These are phyloP conservation scores for Corythoichthys haematopterus DNA, from an alignment of 2,113 vertebrate genomes.

Conservation along the genomic window DNA sequence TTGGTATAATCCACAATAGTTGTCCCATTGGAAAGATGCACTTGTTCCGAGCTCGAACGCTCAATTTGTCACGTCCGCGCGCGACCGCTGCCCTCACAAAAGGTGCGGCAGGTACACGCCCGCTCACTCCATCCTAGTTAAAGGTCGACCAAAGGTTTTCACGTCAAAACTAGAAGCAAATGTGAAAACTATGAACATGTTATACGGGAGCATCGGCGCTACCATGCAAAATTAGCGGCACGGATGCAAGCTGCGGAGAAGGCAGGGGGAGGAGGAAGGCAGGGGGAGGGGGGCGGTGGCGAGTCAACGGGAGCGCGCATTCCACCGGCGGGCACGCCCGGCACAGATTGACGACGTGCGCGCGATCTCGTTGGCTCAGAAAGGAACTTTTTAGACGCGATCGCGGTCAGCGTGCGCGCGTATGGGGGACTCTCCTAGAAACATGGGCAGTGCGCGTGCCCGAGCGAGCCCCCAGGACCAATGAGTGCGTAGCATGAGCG, in stretches of 20 bases:
- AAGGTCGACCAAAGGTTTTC: neutral
- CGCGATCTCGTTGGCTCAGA: constrained; percentile 15
- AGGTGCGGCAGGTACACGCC: neutral
- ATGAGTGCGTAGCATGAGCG: constrained; percentile 37
- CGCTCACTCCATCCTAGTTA: neutral
- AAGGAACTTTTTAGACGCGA: neutral
- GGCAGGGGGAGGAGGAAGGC: neutral
- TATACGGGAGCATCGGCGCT: constrained; percentile 7
- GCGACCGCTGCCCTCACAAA: neutral
- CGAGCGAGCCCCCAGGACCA: constrained; percentile 34
- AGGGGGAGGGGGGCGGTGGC: neutral
- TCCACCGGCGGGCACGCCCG: constrained; percentile 42
- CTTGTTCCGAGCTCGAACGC: constrained; percentile 8
- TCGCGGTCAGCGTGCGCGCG: constrained; percentile 20
- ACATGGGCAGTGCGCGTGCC: constrained; percentile 44
- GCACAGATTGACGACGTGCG: constrained; percentile 36
- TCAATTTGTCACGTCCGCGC: neutral
- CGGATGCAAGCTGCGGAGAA: constrained; percentile 10
- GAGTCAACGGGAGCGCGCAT: constrained; percentile 49
- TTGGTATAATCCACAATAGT: neutral
- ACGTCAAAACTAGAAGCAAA: neutral
- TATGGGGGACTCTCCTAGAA: constrained; percentile 56
- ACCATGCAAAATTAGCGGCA: constrained; percentile 32
- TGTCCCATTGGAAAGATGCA: constrained; percentile 10
- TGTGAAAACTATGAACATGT: constrained; percentile 10